phyloP scores from a whole-genome alignment of 2,797 vertebrate species.

The Anableps anableps region DNA sequence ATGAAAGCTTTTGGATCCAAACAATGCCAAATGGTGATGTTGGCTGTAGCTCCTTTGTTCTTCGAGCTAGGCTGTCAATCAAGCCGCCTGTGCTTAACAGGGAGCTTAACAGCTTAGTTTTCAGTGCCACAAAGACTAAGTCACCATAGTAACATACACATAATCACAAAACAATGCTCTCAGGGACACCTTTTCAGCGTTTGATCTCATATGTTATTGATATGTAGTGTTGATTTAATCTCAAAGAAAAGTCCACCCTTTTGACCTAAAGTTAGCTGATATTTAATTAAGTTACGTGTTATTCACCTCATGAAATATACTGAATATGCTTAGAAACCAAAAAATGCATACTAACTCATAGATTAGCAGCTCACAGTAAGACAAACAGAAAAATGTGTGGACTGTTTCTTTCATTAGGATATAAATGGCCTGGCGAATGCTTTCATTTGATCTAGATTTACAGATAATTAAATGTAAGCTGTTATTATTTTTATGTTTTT shows the following conservation, averaged over 20 bases:
- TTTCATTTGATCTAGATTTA: not conserved
- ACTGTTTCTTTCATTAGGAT: not conserved
- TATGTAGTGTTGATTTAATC: not conserved
- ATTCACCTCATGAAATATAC: not conserved
- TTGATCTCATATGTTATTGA: not conserved
- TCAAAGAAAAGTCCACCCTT: not conserved
- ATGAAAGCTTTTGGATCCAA: constrained; percentile 19
- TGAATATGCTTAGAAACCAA: not conserved
- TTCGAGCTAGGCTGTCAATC: constrained; percentile 1
- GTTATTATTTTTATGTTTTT: not conserved
- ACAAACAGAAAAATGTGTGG: not conserved
- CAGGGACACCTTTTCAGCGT: not conserved
- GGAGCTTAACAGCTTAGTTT: not conserved
- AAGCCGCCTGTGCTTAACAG: not conserved
- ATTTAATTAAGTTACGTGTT: not conserved
- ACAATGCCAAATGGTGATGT: constrained; percentile 17
- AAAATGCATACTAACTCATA: not conserved
- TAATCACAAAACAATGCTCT: not conserved
- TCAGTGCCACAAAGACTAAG: not conserved
- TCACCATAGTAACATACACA: not conserved
- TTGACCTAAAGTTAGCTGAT: not conserved
- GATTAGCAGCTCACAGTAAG: not conserved
- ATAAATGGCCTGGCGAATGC: not conserved
- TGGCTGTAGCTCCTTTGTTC: constrained; percentile 16
- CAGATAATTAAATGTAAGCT: not conserved